Percentiles rank a stretch among this genome's conserved stretches.
These are phyloP conservation scores for Choristoneura fumiferana DNA, from an alignment of 1,140 invertebrate species.

Conservation along the genomic window DNA sequence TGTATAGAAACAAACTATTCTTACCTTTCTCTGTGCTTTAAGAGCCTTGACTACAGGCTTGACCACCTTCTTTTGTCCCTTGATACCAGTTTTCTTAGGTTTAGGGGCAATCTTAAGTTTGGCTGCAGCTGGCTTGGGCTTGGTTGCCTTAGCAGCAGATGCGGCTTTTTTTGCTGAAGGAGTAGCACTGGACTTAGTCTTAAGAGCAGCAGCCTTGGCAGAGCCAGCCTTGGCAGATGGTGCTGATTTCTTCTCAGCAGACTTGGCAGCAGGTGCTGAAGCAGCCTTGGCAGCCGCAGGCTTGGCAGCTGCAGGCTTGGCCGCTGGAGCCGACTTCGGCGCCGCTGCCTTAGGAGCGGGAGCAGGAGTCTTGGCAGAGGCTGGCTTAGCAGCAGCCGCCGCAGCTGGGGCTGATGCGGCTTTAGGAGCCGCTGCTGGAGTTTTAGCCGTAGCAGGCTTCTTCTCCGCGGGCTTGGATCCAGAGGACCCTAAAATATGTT, in stretches of 20 bases:
- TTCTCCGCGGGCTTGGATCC: constrained; percentile 81
- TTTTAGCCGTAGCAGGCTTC: constrained; percentile 80
- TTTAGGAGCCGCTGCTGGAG: constrained; percentile 69
- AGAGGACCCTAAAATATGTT: constrained; percentile 43
- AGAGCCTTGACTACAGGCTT: constrained; percentile 82
- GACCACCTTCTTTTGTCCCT: constrained; percentile 78
- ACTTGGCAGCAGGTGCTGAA: constrained; percentile 71
- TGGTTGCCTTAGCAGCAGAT: constrained; percentile 70
- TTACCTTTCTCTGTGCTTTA: constrained; percentile 90
- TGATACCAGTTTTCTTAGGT: constrained; percentile 81
- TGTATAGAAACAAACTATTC: constrained; percentile 23
- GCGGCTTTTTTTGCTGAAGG: constrained; percentile 74
- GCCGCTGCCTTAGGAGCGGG: constrained; percentile 63
- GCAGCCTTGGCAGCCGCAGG: constrained; percentile 74
- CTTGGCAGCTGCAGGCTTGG: constrained; percentile 76
- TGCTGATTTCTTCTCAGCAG: constrained; percentile 73
- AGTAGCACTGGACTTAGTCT: constrained; percentile 79
- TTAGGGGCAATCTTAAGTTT: constrained; percentile 80
- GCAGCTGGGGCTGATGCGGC: constrained; percentile 37
- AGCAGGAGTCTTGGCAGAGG: constrained; percentile 61
- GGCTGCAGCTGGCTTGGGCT: constrained; percentile 72
- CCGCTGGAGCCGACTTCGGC: constrained; percentile 51
- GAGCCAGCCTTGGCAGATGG: constrained; percentile 73
- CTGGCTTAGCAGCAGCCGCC: constrained; percentile 48
- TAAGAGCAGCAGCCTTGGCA: constrained; percentile 77